A percentile compares a stretch with the other conserved stretches of the same genome.
These are phyloP conservation scores for Ammospiza caudacuta DNA, from an alignment of 2,113 vertebrate genomes.

Conservation along the genomic window DNA sequence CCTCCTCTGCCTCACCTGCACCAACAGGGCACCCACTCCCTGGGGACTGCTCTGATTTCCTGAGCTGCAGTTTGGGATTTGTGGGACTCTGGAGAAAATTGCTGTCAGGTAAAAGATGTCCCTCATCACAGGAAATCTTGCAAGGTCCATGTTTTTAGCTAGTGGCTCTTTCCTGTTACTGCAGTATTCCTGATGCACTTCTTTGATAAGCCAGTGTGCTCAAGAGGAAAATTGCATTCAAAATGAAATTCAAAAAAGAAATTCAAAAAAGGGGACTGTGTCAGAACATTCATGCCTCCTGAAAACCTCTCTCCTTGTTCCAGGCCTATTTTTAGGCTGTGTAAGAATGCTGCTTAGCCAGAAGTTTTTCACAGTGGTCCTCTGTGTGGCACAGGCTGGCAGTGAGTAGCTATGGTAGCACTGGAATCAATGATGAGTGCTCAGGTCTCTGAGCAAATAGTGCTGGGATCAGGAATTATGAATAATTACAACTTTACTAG, in stretches of 20 bases:
- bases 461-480: conserved; percentile 17
- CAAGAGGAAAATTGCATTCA: background rate
- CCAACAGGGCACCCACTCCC: background rate
- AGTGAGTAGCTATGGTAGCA: background rate
- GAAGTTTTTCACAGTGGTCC: background rate
- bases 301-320: background rate
- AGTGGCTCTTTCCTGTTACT: background rate
- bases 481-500: conserved; percentile 37
- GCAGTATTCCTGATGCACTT: background rate
- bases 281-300: background rate
- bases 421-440: background rate
- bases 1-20: background rate
- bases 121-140: background rate
- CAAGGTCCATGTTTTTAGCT: background rate
- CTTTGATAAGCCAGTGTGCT: background rate
- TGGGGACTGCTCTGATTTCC: background rate
- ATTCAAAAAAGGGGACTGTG: background rate
- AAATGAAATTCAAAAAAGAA: background rate
- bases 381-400: background rate
- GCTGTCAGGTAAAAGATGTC: background rate
- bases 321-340: background rate
- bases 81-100: background rate
- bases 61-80: background rate
- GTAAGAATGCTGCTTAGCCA: background rate
- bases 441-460: background rate